Conservation (phyloP, 2,113 vertebrate species). For the Gobius niger region DNA sequence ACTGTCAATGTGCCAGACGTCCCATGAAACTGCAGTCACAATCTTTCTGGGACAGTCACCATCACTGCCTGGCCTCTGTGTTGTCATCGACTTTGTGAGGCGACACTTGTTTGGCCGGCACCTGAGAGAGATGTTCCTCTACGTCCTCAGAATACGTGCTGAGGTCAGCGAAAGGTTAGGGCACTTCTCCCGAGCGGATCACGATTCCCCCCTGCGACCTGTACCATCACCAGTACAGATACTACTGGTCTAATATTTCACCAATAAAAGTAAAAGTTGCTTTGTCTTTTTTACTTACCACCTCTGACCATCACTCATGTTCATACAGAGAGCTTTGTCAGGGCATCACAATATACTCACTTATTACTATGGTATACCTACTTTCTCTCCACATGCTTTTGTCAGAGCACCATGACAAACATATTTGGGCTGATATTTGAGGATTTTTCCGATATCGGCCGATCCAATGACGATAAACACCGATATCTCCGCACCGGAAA, state of each 20-base stretch:
- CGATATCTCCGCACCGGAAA: no score
- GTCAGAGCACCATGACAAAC: no score
- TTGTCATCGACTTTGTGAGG: constrained; percentile 17
- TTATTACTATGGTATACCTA: no score
- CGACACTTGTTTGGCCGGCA: constrained; percentile 32
- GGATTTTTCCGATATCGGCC: no score
- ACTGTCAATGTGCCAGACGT: constrained; percentile 25
- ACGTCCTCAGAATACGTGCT: constrained; percentile 52
- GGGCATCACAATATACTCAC: no score
- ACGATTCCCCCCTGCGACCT: constrained; percentile 46
- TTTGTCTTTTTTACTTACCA: constrained; percentile 41
- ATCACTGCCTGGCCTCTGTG: constrained; percentile 11
- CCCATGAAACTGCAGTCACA: constrained; percentile 42
- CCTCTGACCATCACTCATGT: no score
- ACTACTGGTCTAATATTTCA: no score
- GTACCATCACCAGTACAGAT: not conserved
- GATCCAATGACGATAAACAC: no score
- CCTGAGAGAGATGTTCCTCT: constrained; percentile 41
- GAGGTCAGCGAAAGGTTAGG: constrained; percentile 63
- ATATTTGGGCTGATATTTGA: no score
- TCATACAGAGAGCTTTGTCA: no score
- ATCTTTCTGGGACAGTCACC: constrained; percentile 1
- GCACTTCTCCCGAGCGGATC: constrained; percentile 48
- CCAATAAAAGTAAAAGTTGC: not conserved
- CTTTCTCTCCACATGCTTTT: no score